These are phyloP conservation scores for Esox lucius DNA, from an alignment of 2,797 vertebrate genomes.

Conservation along the genomic window DNA sequence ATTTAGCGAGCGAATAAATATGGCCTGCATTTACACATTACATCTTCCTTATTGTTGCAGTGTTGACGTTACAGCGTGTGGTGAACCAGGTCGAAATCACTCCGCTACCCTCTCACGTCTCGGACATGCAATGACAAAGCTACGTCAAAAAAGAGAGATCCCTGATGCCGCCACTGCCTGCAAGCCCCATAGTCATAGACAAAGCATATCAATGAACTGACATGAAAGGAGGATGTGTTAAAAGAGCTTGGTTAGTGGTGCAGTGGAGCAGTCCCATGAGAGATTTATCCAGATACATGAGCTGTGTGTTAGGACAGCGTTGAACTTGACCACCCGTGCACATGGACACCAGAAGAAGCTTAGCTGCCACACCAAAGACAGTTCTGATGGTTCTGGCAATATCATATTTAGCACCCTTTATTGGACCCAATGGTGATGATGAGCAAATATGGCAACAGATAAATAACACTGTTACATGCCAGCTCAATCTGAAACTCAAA, in stretches of 20 bases:
- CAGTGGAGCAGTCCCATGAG: constrained; percentile 36
- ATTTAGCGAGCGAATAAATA: no score
- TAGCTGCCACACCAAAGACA: constrained; percentile 2
- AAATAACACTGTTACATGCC: no score
- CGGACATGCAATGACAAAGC: background rate
- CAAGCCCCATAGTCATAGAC: constrained; percentile 30
- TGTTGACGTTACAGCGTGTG: no score
- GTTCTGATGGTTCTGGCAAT: background rate
- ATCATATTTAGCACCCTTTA: background rate
- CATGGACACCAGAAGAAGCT: constrained; percentile 4
- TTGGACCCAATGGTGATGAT: no score
- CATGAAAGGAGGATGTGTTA: constrained; percentile 7
- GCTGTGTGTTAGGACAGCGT: constrained; percentile 15
- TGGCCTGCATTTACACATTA: no score
- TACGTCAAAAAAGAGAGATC: constrained; percentile 1
- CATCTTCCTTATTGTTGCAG: no score
- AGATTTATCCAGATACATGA: constrained; percentile 67
- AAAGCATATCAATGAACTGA: constrained; percentile 17
- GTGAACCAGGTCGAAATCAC: no score
- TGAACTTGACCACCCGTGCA: background rate
- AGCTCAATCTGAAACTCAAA: no score
- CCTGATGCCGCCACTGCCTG: constrained; percentile 11
- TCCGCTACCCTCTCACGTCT: no score
- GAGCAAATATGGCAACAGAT: no score
- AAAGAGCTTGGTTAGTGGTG: constrained; percentile 18